Percentiles rank a stretch among this genome's conserved stretches.
phyloP scores from a whole-genome alignment of 92 coral and sea anemone genomes.

The Isaurus tuberculatus region DNA sequence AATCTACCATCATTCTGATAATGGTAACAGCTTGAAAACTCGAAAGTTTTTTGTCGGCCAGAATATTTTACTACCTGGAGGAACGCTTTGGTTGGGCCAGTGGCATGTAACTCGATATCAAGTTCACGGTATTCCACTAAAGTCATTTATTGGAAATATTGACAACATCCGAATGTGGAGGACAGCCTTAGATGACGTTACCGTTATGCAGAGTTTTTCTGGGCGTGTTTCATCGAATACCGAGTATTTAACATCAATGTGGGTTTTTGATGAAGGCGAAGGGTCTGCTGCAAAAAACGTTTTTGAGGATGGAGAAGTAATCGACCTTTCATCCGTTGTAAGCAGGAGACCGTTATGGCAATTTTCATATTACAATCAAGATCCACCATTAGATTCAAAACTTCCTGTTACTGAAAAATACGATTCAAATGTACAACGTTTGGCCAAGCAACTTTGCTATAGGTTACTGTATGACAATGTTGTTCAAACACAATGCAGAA shows the following conservation, averaged over 20 bases:
- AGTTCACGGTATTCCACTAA: conserved; percentile 51
- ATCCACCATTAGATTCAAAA: conserved; percentile 25
- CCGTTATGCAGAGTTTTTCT: conserved; percentile 51
- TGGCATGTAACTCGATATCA: conserved; percentile 65
- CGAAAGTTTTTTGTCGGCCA: conserved; percentile 57
- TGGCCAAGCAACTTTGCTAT: conserved; percentile 52
- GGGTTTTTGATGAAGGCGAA: conserved; percentile 77
- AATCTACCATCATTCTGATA: conserved; percentile 46
- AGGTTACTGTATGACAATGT: conserved; percentile 47
- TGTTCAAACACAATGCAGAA: conserved; percentile 41
- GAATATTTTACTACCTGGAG: conserved; percentile 53
- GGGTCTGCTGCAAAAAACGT: conserved; percentile 54
- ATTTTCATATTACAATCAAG: conserved; percentile 63
- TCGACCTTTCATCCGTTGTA: conserved; percentile 51
- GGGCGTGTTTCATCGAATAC: conserved; percentile 15
- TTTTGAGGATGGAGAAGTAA: conserved; percentile 40
- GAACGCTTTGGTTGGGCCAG: conserved; percentile 64
- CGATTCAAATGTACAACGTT: conserved; percentile 16
- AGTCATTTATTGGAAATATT: conserved; percentile 66
- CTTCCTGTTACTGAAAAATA: conserved; percentile 6
- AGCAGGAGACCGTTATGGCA: conserved; percentile 66
- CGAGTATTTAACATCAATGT: conserved; percentile 50
- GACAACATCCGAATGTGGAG: conserved; percentile 70
- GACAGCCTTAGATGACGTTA: conserved; percentile 51
- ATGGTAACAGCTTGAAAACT: conserved; percentile 28